These are phyloP conservation scores for Xylocampa areola DNA, from an alignment of 2,888 invertebrate species.

Conservation along the genomic window DNA sequence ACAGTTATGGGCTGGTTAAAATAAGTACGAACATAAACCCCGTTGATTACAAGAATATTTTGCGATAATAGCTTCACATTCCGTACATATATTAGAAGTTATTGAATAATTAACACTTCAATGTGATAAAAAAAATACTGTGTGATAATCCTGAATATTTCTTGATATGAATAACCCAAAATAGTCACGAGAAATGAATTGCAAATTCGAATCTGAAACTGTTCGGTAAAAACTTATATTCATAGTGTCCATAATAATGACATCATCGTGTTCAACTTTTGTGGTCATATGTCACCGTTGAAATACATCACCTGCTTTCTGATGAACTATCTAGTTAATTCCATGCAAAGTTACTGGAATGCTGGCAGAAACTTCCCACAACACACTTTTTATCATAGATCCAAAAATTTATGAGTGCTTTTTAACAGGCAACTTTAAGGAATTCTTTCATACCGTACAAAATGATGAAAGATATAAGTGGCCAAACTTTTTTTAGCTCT, in stretches of 20 bases:
- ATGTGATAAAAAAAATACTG: too few relatives aligned
- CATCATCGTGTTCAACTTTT: neutral
- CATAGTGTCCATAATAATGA: neutral
- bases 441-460: constrained; percentile 91
- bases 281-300: constrained; percentile 62
- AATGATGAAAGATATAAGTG: constrained; percentile 95
- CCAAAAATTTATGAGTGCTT: constrained; percentile 92
- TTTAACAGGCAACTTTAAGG: constrained; percentile 88
- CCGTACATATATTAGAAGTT: too few relatives aligned
- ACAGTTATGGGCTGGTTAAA: too few relatives aligned
- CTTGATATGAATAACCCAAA: too few relatives aligned
- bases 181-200: too few relatives aligned
- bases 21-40: too few relatives aligned
- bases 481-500: constrained; percentile 95
- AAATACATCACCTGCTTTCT: constrained; percentile 89
- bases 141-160: too few relatives aligned
- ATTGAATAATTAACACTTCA: too few relatives aligned
- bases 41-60: too few relatives aligned
- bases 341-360: constrained; percentile 93
- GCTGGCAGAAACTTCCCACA: constrained; percentile 94
- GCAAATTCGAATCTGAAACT: neutral
- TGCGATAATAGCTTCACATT: too few relatives aligned
- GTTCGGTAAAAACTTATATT: neutral
- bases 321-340: constrained; percentile 92
- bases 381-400: constrained; percentile 90